Conservation (phyloP, 2,113 vertebrate genomes). For the Ursus arctos region DNA sequence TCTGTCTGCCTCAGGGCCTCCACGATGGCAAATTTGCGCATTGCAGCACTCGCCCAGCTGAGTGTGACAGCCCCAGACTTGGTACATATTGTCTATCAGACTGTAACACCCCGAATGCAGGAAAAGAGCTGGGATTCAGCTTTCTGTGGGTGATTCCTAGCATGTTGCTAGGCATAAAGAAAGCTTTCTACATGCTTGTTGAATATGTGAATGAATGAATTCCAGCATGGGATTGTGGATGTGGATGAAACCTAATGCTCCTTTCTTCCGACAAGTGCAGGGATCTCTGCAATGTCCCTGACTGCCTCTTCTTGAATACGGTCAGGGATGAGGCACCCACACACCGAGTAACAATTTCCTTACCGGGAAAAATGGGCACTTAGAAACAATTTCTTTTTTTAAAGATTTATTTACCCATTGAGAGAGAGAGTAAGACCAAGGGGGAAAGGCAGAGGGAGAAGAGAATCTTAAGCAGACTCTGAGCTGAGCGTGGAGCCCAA, state of each 20-base stretch:
- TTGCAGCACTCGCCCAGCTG: background rate
- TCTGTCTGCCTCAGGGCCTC: background rate
- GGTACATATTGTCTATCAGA: fast-evolving
- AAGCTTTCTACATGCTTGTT: too few relatives aligned
- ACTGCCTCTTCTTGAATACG: background rate
- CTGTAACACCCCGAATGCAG: background rate
- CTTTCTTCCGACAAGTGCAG: background rate
- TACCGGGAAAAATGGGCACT: background rate
- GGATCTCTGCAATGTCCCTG: background rate
- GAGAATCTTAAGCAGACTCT: background rate
- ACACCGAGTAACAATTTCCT: background rate
- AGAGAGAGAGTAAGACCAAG: background rate
- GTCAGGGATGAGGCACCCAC: background rate
- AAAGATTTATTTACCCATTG: background rate
- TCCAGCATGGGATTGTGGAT: background rate
- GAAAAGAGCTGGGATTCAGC: fast-evolving
- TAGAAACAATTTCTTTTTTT: background rate
- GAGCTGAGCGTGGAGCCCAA: background rate
- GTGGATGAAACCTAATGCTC: background rate
- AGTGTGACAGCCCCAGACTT: fast-evolving
- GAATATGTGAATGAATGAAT: background rate
- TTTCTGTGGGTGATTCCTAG: background rate
- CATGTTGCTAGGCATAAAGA: background rate
- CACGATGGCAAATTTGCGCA: too few relatives aligned
- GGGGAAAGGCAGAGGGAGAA: background rate